Base-by-base conservation (phyloP, 1,140 invertebrate genomes). In the Aphaenogaster rudis region DNA sequence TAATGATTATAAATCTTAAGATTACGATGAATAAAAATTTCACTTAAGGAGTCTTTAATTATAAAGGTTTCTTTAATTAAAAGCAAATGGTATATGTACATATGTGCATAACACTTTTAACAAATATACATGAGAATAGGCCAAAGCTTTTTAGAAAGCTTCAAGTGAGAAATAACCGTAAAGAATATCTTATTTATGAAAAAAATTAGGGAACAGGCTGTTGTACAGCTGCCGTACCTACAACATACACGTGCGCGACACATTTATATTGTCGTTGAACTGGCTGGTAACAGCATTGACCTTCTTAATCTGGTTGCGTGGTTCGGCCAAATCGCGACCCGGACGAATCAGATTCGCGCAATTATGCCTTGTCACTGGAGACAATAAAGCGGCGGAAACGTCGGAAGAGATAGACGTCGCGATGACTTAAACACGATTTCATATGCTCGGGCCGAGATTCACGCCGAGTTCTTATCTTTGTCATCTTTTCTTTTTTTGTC, bases 221-320 rank as follows among this genome's bases (percentile, higher is more conserved):
- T 36, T 36, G 13, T 17, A 48, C 17, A 50, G 66, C 15, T 52
- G 66, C 28, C 15, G 15, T 7, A 17, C n/a, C 28, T 28, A 28
- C 28, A 54, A 6, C n/a, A n/a, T 15, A 57, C 42, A 57, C n/a
- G n/a, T 42, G 36, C 36, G 36, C n/a, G 8, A 17, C 6, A 11
- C 54, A 36, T 54, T 4, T 76, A 48, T 6, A 36, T 78, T 54
- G 3, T 9, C 21, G 36, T 69, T 80, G 61, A 52, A 72, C 57
- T 86, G 64, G 59, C 11, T 77, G 50, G 63, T 86, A 91, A 92
- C 88, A 89, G 52, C 88, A 84, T 86, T 92, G 92, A 93, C 91
- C 93, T 92, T 93, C 87, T 92, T 92, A 71, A 93, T 92, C 88
- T 36, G 57, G 66, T 88, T 87, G 92, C 89, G 89, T 89, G 63